Evolutionary conservation across 2,797 vertebrate genomes (phyloP).

Genomic region (Etheostoma perlongum): DNA sequence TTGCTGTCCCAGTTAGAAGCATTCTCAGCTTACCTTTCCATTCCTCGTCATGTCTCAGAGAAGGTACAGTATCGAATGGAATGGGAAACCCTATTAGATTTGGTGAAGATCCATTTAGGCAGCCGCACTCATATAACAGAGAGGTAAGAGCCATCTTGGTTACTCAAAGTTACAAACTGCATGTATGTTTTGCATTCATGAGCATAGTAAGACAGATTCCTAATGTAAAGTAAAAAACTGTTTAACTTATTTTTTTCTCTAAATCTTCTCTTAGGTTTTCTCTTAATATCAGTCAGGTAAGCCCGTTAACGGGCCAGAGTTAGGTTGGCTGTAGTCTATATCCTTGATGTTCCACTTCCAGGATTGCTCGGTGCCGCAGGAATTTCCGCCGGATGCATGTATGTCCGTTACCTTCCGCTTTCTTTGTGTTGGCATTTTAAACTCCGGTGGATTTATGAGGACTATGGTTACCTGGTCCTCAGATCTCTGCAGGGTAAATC

Average conservation of each 20-base stretch:
- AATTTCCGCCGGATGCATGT: no score
- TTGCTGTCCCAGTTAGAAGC: slow-evolving; percentile 26
- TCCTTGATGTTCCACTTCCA: no score
- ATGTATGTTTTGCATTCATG: neutral
- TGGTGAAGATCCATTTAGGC: slow-evolving; percentile 26
- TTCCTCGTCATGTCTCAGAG: slow-evolving; percentile 23
- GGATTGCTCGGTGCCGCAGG: no score
- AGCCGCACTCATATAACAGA: slow-evolving; percentile 8
- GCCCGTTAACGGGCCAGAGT: neutral
- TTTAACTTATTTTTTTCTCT: neutral
- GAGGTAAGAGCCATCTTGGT: slow-evolving; percentile 1
- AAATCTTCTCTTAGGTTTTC: neutral
- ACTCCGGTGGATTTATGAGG: no score
- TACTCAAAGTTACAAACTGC: neutral
- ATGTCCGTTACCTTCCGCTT: no score
- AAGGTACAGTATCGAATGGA: neutral
- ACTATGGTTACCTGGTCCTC: no score
- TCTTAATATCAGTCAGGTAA: neutral
- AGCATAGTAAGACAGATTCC: neutral
- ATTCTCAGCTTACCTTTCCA: slow-evolving; percentile 34
- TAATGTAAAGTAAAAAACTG: neutral
- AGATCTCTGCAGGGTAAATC: no score
- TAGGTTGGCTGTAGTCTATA: no score
- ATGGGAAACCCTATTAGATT: slow-evolving; percentile 28
- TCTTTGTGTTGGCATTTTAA: no score